These are phyloP conservation scores for Gambusia affinis DNA, from an alignment of 2,113 vertebrate species.

Conservation along the genomic window DNA sequence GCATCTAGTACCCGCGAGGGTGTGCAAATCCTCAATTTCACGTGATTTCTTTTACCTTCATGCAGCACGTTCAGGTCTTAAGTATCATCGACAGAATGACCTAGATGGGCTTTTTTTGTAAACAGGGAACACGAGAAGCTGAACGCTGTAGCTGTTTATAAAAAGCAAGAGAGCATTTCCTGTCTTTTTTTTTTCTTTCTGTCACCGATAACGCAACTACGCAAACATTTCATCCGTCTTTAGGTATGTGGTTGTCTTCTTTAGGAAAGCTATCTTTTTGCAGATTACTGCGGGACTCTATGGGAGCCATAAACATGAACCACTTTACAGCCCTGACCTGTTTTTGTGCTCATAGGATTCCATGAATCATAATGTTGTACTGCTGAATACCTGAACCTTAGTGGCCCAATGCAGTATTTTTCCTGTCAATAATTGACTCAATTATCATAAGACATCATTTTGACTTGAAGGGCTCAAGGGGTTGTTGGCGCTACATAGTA, in stretches of 20 bases:
- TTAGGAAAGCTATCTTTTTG: neutral
- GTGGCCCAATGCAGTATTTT: neutral
- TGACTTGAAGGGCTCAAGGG: neutral
- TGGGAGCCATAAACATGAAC: conserved; percentile 5
- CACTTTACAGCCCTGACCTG: conserved; percentile 4
- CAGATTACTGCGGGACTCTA: neutral
- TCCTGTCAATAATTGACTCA: neutral
- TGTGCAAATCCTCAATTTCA: neutral
- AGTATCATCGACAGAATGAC: neutral
- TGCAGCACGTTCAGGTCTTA: neutral
- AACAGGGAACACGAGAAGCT: neutral
- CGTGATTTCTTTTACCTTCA: neutral
- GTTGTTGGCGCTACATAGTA: neutral
- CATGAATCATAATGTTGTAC: neutral
- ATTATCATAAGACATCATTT: neutral
- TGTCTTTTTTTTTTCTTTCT: no score
- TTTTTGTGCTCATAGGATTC: neutral
- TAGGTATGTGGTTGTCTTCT: neutral
- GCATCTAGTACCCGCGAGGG: neutral
- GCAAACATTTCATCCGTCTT: neutral
- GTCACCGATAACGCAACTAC: no score
- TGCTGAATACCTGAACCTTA: neutral
- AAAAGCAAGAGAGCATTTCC: no score
- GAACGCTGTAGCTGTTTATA: no score
- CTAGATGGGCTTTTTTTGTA: neutral